Conservation (phyloP, 2,797 vertebrate species). For the Peromyscus eremicus region DNA sequence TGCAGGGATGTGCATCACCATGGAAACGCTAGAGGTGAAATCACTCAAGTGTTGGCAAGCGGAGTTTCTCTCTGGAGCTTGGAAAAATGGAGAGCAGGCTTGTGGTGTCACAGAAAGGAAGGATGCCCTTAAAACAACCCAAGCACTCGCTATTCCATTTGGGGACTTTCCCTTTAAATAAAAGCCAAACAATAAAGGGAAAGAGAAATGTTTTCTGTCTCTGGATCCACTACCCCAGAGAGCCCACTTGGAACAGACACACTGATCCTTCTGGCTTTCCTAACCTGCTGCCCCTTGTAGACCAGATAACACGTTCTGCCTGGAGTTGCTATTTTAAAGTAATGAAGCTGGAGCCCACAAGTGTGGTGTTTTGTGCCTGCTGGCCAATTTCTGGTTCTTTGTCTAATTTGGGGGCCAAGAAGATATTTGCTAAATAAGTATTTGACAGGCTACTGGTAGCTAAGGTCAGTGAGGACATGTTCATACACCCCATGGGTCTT, state of each 20-base stretch:
- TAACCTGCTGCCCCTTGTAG: constrained; percentile 63
- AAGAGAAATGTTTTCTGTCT: constrained; percentile 69
- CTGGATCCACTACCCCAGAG: not conserved
- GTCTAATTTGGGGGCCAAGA: not conserved
- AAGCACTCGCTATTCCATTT: constrained; percentile 58
- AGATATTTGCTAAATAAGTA: constrained; percentile 25
- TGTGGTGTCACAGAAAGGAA: constrained; percentile 73
- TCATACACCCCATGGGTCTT: not conserved
- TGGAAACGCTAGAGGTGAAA: constrained; percentile 84
- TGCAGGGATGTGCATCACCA: constrained; percentile 80
- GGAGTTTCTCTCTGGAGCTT: constrained; percentile 78
- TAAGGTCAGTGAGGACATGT: not conserved
- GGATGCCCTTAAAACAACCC: constrained; percentile 77
- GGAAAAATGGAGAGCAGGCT: constrained; percentile 79
- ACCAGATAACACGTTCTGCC: constrained; percentile 46
- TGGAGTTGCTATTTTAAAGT: constrained; percentile 68
- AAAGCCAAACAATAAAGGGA: constrained; percentile 68
- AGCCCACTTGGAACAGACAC: constrained; percentile 63
- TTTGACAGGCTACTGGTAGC: constrained; percentile 7
- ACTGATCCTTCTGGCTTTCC: constrained; percentile 58
- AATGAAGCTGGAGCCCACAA: constrained; percentile 41
- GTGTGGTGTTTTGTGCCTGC: not conserved
- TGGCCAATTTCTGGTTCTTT: constrained; percentile 55
- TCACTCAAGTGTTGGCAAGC: constrained; percentile 85
- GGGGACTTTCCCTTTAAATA: constrained; percentile 74